Evolutionary conservation across 2,113 vertebrate species (phyloP).

Genomic region (Acrocephalus arundinaceus): DNA sequence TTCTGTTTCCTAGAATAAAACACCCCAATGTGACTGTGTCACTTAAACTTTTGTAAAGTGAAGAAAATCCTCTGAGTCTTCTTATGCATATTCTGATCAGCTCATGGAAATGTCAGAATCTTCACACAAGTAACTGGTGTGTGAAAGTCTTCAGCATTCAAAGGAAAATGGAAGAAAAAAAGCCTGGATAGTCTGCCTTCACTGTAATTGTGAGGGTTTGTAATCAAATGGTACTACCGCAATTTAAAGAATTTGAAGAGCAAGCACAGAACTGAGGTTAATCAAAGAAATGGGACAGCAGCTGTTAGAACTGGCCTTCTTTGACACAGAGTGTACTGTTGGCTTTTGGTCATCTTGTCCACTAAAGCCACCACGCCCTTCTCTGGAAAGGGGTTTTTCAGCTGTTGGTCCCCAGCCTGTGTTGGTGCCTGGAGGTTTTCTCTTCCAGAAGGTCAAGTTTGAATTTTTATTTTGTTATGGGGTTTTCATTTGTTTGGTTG

Average conservation of each 20-base stretch:
- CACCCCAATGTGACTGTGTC: background rate
- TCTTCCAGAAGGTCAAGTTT: background rate
- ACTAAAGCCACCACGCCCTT: accelerated
- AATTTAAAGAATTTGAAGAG: background rate
- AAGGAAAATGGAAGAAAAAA: background rate
- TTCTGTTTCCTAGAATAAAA: background rate
- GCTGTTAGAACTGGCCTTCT: background rate
- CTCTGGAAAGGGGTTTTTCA: background rate
- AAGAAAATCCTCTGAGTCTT: background rate
- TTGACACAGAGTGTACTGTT: background rate
- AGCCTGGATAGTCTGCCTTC: background rate
- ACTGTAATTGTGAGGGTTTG: background rate
- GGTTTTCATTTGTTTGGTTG: background rate
- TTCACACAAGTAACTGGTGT: background rate
- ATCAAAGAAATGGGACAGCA: background rate
- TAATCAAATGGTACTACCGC: background rate
- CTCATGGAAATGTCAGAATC: background rate
- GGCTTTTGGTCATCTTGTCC: background rate
- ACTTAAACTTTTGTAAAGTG: background rate
- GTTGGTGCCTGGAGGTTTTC: background rate
- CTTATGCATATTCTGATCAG: conserved; percentile 29
- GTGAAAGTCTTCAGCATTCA: background rate
- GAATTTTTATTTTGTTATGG: background rate
- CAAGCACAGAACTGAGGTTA: background rate
- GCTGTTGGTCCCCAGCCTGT: background rate